Evolutionary conservation across 2,113 vertebrate species (phyloP).

Genomic region (Lynx canadensis): DNA sequence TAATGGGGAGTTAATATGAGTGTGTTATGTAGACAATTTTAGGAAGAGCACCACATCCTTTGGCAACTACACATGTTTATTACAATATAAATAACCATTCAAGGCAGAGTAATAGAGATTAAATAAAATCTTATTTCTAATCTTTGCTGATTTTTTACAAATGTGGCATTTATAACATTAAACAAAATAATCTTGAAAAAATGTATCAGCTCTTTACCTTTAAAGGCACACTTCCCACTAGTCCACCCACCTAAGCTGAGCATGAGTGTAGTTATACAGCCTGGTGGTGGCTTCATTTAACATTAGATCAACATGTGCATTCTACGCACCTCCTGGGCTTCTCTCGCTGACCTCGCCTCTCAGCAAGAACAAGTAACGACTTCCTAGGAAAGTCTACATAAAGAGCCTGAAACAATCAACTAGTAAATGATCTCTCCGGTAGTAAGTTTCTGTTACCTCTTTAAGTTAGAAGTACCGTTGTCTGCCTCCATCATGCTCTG

Average conservation of each 20-base stretch:
- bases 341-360: neutral
- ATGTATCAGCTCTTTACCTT: neutral
- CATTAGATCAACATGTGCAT: neutral
- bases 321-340: neutral
- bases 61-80: neutral
- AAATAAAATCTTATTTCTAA: neutral
- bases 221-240: neutral
- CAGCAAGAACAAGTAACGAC: neutral
- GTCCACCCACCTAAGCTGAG: neutral
- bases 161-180: neutral
- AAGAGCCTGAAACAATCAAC: neutral
- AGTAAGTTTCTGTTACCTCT: neutral
- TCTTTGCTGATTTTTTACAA: neutral
- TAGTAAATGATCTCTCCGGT: too few relatives aligned
- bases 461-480: neutral
- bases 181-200: neutral
- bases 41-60: neutral
- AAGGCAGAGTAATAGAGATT: neutral
- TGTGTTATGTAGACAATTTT: neutral
- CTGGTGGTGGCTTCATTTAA: neutral
- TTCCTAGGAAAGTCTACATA: neutral
- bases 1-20: neutral
- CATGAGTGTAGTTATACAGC: accelerated
- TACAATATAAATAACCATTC: neutral
- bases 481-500: neutral